Percentiles rank a stretch among this genome's conserved stretches.
These are phyloP conservation scores for Solen grandis DNA, from an alignment of 1,140 invertebrate species.

Conservation along the genomic window DNA sequence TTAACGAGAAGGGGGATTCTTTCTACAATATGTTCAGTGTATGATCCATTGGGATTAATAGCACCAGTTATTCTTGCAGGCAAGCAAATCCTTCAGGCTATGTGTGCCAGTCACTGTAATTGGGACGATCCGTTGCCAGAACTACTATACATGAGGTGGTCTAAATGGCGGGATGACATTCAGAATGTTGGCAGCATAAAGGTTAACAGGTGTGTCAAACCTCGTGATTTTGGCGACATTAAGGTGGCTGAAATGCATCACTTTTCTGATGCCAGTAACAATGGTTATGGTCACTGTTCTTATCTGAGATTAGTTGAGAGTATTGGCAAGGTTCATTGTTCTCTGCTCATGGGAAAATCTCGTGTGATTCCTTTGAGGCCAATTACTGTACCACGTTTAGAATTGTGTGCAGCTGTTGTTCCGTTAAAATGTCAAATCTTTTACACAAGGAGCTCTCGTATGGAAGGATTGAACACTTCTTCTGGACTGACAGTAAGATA, in stretches of 20 bases:
- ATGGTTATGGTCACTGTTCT: slow-evolving; percentile 38
- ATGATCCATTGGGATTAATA: slow-evolving; percentile 68
- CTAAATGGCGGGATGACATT: slow-evolving; percentile 1
- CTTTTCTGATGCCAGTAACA: slow-evolving; percentile 36
- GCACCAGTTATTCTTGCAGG: slow-evolving; percentile 25
- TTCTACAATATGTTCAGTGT: slow-evolving; percentile 45
- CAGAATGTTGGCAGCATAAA: slow-evolving; percentile 7
- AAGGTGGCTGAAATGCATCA: background rate
- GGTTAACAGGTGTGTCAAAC: slow-evolving; percentile 28
- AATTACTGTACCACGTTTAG: slow-evolving; percentile 46
- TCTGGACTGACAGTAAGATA: slow-evolving; percentile 35
- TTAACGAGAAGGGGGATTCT: slow-evolving; percentile 43
- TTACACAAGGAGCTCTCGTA: slow-evolving; percentile 14
- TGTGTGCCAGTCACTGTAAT: slow-evolving; percentile 5
- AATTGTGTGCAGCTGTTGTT: slow-evolving; percentile 55
- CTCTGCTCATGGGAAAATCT: slow-evolving; percentile 44
- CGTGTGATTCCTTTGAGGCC: slow-evolving; percentile 56
- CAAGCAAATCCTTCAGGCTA: slow-evolving; percentile 37
- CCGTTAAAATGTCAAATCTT: slow-evolving; percentile 13
- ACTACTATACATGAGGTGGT: background rate
- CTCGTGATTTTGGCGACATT: slow-evolving; percentile 33
- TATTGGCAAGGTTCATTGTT: slow-evolving; percentile 24
- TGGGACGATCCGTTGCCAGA: slow-evolving; percentile 48
- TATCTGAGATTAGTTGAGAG: slow-evolving; percentile 35
- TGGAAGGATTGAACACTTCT: background rate